A percentile compares a stretch with the other conserved stretches of the same genome.
Evolutionary conservation across 2,888 invertebrate species (phyloP).

Genomic region (Brachyopa scutellaris): DNA sequence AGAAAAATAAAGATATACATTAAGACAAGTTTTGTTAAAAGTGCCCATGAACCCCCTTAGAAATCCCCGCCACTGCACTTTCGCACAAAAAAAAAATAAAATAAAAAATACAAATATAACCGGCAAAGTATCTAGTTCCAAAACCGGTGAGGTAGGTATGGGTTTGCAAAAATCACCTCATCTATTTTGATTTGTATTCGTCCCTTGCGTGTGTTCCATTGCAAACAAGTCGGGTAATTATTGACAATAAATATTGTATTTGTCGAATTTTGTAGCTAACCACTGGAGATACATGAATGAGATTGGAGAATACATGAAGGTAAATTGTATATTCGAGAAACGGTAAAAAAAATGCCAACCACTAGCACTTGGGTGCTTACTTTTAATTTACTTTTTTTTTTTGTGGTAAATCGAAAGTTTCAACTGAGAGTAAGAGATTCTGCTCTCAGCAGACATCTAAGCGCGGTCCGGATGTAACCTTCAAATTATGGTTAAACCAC

Average conservation of each 20-base stretch:
- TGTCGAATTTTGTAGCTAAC: slow-evolving; percentile 8
- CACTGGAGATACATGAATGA: slow-evolving; percentile 12
- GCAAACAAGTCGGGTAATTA: slow-evolving; percentile 40
- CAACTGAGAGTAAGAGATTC: background rate
- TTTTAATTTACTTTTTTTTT: slow-evolving; percentile 33
- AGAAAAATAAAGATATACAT: background rate
- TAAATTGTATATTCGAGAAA: slow-evolving; percentile 9
- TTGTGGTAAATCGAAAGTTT: slow-evolving; percentile 34
- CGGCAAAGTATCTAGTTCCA: slow-evolving; percentile 35
- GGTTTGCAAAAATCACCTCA: slow-evolving; percentile 46
- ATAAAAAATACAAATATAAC: slow-evolving; percentile 30
- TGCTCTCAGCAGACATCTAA: background rate
- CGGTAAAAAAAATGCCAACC: background rate
- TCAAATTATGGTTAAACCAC: slow-evolving; percentile 21
- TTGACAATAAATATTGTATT: slow-evolving; percentile 45
- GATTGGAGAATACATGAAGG: background rate
- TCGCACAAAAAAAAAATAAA: background rate
- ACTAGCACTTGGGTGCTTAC: slow-evolving; percentile 18
- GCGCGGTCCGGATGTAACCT: slow-evolving; percentile 7
- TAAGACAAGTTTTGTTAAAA: background rate
- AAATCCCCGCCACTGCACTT: slow-evolving; percentile 39
- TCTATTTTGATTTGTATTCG: slow-evolving; percentile 32
- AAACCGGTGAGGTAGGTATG: slow-evolving; percentile 56
- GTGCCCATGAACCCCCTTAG: background rate
- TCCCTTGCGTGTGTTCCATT: slow-evolving; percentile 40